phyloP scores from a whole-genome alignment of 2,113 vertebrate genomes.

The Crotalus horridus region DNA sequence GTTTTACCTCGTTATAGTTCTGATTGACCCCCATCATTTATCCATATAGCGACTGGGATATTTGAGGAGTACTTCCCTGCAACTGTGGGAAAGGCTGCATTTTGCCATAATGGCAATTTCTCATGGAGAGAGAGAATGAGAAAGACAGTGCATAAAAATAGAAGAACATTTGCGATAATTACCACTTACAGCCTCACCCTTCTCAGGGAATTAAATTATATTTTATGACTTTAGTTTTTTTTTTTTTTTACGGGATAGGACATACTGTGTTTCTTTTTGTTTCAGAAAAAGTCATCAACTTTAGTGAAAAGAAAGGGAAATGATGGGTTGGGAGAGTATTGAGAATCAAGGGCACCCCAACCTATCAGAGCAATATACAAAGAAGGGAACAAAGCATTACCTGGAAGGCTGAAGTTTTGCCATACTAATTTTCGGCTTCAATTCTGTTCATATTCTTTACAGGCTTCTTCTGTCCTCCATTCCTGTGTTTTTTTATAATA shows the following conservation, averaged over 20 bases:
- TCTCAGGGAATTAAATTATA: conserved; percentile 67
- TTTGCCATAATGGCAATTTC: conserved; percentile 44
- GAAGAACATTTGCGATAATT: conserved; percentile 69
- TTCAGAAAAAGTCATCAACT: conserved; percentile 14
- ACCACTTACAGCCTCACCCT: conserved; percentile 60
- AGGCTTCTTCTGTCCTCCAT: neutral
- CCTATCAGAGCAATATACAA: neutral
- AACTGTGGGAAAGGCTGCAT: conserved; percentile 46
- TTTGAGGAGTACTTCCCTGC: neutral
- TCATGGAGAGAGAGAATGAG: conserved; percentile 32
- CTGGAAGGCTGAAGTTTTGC: neutral
- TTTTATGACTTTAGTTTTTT: conserved; percentile 69
- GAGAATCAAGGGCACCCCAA: neutral
- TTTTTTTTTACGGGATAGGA: conserved; percentile 41
- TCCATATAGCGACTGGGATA: neutral
- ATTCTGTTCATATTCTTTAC: neutral
- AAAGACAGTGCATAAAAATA: conserved; percentile 67
- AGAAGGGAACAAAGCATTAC: neutral
- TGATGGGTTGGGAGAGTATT: neutral
- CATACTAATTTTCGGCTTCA: neutral
- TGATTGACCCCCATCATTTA: neutral
- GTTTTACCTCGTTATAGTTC: neutral
- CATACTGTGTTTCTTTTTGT: conserved; percentile 21
- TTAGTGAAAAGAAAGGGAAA: neutral
- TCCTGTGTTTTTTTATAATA: neutral